Conservation (phyloP, 2,888 invertebrate genomes). For the Cremastinae sp. region DNA sequence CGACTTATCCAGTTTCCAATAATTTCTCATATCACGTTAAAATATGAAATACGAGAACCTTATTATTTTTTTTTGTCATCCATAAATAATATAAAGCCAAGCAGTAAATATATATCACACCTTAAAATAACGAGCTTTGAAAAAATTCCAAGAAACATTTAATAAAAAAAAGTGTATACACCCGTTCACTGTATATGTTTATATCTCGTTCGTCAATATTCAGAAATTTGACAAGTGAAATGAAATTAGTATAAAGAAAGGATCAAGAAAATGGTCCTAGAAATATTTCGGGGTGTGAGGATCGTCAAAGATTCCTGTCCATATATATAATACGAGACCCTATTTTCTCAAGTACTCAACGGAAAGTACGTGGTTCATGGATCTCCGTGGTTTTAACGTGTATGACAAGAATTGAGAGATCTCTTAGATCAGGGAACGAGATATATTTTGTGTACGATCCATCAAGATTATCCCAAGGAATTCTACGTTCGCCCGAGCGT, state of each 20-base stretch:
- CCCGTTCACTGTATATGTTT: too few relatives aligned
- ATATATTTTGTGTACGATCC: slow-evolving; percentile 24
- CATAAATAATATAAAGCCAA: too few relatives aligned
- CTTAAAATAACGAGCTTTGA: too few relatives aligned
- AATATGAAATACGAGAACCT: too few relatives aligned
- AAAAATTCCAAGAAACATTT: too few relatives aligned
- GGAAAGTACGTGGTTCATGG: slow-evolving; percentile 5
- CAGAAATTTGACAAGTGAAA: slow-evolving; percentile 7
- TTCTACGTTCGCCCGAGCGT: not conserved
- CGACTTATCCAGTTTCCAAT: too few relatives aligned
- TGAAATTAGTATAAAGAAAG: not conserved
- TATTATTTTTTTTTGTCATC: too few relatives aligned
- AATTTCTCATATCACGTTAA: too few relatives aligned
- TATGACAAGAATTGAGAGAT: slow-evolving; percentile 36
- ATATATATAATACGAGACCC: not conserved
- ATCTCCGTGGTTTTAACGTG: slow-evolving; percentile 43
- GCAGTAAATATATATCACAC: too few relatives aligned
- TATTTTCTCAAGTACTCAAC: not conserved
- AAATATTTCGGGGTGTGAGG: not conserved
- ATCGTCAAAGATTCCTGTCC: not conserved
- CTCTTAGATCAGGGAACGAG: slow-evolving; percentile 44
- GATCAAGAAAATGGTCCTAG: not conserved
- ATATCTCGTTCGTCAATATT: not conserved
- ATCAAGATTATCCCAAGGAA: slow-evolving; percentile 26
- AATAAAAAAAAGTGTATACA: not conserved